phyloP scores from a whole-genome alignment of 2,888 invertebrate species.

The Reticulitermes lucifugus region DNA sequence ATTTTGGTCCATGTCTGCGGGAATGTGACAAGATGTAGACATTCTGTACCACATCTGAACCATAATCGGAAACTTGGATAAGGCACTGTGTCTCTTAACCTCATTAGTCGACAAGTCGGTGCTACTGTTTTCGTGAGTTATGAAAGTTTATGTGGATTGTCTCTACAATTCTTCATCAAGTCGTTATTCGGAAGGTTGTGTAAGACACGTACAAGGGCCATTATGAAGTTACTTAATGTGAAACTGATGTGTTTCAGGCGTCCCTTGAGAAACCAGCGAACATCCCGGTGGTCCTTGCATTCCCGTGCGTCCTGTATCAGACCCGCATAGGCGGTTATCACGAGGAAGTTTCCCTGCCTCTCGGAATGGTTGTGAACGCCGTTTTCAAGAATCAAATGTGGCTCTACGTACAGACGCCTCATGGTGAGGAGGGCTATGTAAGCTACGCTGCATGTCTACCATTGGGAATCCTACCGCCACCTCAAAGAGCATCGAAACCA shows the following conservation, averaged over 20 bases:
- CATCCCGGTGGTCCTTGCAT: constrained; percentile 78
- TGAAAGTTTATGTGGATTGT: too few species aligned
- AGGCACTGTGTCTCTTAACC: too few species aligned
- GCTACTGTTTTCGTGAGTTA: too few species aligned
- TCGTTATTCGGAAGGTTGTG: too few species aligned
- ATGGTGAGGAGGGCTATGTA: constrained; percentile 86
- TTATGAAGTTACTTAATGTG: background rate
- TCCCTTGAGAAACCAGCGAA: constrained; percentile 85
- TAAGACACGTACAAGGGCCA: too few species aligned
- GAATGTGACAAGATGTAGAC: too few species aligned
- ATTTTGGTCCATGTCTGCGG: too few species aligned
- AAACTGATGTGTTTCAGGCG: constrained; percentile 66
- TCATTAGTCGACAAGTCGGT: too few species aligned
- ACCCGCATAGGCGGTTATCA: constrained; percentile 57
- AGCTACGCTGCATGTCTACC: constrained; percentile 82
- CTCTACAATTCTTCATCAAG: too few species aligned
- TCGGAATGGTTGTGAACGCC: constrained; percentile 88
- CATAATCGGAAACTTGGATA: too few species aligned
- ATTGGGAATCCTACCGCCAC: constrained; percentile 76
- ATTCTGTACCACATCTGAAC: too few species aligned
- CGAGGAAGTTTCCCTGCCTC: constrained; percentile 64
- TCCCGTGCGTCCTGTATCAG: constrained; percentile 58
- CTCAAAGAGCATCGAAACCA: constrained; percentile 65
- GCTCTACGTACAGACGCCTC: constrained; percentile 88
- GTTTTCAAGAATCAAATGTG: constrained; percentile 88